Evolutionary conservation across 2,888 invertebrate genomes (phyloP), one percentile per base, ranked within the genome.

Genomic region (Drosophila subquinaria): DNA sequence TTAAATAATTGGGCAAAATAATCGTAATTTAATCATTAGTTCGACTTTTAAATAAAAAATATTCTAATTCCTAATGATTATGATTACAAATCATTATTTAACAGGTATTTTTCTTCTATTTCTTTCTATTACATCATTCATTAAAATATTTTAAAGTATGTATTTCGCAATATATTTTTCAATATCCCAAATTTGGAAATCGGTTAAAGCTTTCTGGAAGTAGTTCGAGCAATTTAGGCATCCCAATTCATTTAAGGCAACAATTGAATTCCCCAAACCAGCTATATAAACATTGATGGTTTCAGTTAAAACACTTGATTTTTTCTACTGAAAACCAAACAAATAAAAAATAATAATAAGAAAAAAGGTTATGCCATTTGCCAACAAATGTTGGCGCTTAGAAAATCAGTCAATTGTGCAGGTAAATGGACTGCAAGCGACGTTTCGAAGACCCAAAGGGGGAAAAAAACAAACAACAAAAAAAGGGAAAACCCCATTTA

Each of bases 371-470:
- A 23, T 33, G 15, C 55, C 40, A 50, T 23, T 35, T 45, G 15
- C 47, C 73, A 66, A 48, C 55, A 65, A 71, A 60, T 57, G 65
- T 50, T n/a, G 63, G 77, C 82, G 90, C 84, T 91, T 91, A 90
- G 89, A 71, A 82, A 92, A 83, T 91, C 90, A 91, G 90, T 91
- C 91, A 91, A 83, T 91, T 91, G 91, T 90, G 81, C 90, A 92
- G 91, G 92, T 92, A 91, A 92, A 91, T 91, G 90, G 91, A 91
- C 89, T 91, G 92, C 81, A 89, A 89, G 88, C 81, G 84, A 82
- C 85, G 65, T 75, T 88, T 86, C 65, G 67, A 66, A 63, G 69
- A 70, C 56, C 62, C 13, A 38, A 63, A 73, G 43, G 11, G 30
- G 30, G 10, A 35, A 35, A 45, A 56, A 23, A 35, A 35, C 53